These are phyloP conservation scores for Tenthredo notha DNA, from an alignment of 2,888 invertebrate species.

Conservation along the genomic window DNA sequence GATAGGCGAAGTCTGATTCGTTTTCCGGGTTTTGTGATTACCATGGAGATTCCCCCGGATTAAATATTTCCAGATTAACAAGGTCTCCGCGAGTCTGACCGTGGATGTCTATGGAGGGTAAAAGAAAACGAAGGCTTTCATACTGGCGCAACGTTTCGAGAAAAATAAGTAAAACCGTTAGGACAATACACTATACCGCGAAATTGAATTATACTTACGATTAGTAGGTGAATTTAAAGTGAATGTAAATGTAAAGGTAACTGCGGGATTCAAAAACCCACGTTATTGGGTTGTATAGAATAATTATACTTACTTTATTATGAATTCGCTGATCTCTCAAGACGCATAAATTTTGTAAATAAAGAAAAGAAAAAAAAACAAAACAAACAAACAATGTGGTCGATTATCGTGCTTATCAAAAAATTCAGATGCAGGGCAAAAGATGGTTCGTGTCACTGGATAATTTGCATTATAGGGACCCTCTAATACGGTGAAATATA, in stretches of 20 bases:
- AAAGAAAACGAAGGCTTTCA: background rate
- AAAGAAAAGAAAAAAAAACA: background rate
- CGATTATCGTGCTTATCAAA: background rate
- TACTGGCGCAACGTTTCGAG: background rate
- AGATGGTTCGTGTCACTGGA: background rate
- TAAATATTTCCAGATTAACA: conserved; percentile 1
- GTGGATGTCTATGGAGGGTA: background rate
- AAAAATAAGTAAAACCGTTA: background rate
- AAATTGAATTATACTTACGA: conserved; percentile 20
- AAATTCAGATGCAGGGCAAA: background rate
- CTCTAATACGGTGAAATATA: conserved; percentile 8
- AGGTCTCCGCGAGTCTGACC: background rate
- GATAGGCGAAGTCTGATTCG: conserved; percentile 1
- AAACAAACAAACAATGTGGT: background rate
- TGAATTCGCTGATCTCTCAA: conserved; percentile 33
- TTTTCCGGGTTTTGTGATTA: background rate
- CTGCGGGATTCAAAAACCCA: background rate
- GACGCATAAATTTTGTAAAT: conserved; percentile 25
- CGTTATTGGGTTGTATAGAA: conserved; percentile 16
- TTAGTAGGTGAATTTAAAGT: background rate
- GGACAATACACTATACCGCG: conserved; percentile 15
- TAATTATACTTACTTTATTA: conserved; percentile 26
- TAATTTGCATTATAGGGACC: background rate
- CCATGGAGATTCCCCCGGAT: background rate
- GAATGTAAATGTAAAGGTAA: conserved; percentile 15